phyloP scores from a whole-genome alignment of 2,888 invertebrate species.

The Homarus gammarus region DNA sequence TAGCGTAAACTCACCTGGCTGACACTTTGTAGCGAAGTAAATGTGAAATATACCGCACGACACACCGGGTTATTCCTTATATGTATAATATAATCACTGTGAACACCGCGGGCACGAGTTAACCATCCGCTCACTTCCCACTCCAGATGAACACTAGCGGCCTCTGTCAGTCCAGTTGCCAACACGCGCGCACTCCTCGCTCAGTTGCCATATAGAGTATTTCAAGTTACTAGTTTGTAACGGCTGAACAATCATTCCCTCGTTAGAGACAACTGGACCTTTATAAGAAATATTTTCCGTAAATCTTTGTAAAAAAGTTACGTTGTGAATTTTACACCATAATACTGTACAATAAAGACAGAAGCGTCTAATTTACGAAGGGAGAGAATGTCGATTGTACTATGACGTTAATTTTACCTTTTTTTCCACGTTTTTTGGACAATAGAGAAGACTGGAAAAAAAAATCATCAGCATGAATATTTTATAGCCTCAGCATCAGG shows the following conservation, averaged over 20 bases:
- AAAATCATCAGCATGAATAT: background rate
- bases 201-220: conserved; percentile 26
- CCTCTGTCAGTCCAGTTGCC: conserved; percentile 16
- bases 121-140: conserved; percentile 43
- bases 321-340: no score
- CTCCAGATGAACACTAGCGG: conserved; percentile 47
- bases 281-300: no score
- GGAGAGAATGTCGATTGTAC: no score
- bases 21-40: conserved; percentile 13
- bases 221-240: background rate
- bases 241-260: background rate
- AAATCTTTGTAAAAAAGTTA: no score
- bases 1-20: conserved; percentile 40
- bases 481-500: background rate
- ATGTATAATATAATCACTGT: conserved; percentile 50
- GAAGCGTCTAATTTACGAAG: no score
- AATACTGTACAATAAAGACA: no score
- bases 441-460: background rate
- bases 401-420: background rate
- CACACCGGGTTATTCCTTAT: conserved; percentile 50
- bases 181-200: conserved; percentile 1
- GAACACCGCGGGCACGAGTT: conserved; percentile 41
- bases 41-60: conserved; percentile 34
- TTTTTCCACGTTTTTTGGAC: background rate
- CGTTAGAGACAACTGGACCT: no score